Conservation (phyloP, 2,113 vertebrate genomes). For the Bufo gargarizans region DNA sequence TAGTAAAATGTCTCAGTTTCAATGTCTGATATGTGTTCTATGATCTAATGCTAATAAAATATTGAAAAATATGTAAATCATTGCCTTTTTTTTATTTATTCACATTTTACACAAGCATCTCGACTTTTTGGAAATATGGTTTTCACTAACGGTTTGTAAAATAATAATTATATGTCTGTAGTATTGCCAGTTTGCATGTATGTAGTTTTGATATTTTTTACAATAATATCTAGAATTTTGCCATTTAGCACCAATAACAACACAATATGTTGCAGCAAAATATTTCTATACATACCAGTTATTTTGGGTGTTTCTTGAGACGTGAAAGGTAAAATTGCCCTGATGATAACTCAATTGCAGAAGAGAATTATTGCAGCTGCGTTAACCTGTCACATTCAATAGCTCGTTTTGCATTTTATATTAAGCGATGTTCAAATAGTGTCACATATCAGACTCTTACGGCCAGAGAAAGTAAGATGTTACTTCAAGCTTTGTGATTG, state of each 20-base stretch:
- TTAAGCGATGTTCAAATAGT: constrained; percentile 56
- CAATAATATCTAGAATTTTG: neutral
- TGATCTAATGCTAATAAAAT: too few relatives aligned
- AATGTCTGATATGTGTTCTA: too few relatives aligned
- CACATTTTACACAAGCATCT: too few relatives aligned
- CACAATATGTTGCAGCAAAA: constrained; percentile 7
- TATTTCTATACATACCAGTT: constrained; percentile 26
- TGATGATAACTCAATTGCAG: constrained; percentile 56
- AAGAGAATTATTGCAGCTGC: constrained; percentile 56
- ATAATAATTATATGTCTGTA: neutral
- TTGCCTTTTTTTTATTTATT: too few relatives aligned
- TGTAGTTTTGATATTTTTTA: neutral
- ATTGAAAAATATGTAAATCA: too few relatives aligned
- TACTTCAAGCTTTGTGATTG: constrained; percentile 59
- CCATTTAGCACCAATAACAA: neutral
- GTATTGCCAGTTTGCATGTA: too few relatives aligned
- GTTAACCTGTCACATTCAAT: constrained; percentile 57
- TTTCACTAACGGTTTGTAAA: neutral
- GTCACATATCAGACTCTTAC: constrained; percentile 57
- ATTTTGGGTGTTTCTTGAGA: constrained; percentile 45
- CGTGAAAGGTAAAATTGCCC: constrained; percentile 53
- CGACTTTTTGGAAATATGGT: too few relatives aligned
- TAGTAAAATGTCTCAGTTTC: too few relatives aligned
- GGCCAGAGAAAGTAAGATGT: constrained; percentile 57
- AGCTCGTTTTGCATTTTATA: constrained; percentile 59